phyloP scores from a whole-genome alignment of 2,113 vertebrate genomes.

The Phaethornis superciliosus region DNA sequence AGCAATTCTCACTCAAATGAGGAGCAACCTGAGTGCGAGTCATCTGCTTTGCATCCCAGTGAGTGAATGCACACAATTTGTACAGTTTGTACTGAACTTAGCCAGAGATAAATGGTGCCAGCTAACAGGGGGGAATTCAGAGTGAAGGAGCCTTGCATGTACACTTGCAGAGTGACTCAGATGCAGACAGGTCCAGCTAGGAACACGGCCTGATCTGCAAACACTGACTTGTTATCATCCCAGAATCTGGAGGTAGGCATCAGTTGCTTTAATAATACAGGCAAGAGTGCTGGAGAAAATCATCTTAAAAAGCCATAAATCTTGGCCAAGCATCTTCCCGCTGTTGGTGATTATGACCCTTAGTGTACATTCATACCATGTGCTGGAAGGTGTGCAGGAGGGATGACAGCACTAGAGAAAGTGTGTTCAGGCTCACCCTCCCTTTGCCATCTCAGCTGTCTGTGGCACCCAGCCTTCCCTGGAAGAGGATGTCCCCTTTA shows the following conservation, averaged over 20 bases:
- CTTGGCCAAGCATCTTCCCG: neutral
- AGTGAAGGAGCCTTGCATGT: neutral
- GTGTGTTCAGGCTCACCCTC: neutral
- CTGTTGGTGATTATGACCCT: neutral
- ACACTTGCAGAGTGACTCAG: fast-evolving
- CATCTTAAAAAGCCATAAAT: neutral
- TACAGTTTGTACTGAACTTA: neutral
- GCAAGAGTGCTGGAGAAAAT: neutral
- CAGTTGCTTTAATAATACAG: neutral
- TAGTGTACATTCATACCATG: fast-evolving
- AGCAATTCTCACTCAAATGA: neutral
- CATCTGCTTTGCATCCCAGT: neutral
- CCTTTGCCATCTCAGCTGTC: neutral
- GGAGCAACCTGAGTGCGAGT: neutral
- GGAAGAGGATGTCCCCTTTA: neutral
- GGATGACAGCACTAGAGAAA: neutral
- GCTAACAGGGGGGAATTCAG: neutral
- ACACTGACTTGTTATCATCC: neutral
- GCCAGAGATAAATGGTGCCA: neutral
- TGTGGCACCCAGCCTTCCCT: neutral
- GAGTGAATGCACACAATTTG: fast-evolving
- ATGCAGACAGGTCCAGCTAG: neutral
- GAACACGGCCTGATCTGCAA: fast-evolving
- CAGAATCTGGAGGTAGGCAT: neutral
- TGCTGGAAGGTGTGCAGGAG: neutral